A percentile compares a stretch with the other conserved stretches of the same genome.
Conservation (phyloP, 1,140 invertebrate species). For the Bicyclus anynana region DNA sequence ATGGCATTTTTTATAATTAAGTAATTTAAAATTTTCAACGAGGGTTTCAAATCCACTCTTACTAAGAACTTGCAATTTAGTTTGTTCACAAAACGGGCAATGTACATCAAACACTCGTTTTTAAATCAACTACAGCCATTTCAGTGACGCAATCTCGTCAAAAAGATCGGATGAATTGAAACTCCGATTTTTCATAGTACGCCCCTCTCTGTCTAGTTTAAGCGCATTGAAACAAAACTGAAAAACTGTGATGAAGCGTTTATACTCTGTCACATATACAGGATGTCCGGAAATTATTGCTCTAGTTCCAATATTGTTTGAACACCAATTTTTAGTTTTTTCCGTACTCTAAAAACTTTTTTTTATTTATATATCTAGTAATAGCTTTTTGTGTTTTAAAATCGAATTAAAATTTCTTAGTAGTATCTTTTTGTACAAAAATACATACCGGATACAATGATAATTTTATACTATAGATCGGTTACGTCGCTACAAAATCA, state of each 20-base stretch:
- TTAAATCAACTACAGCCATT: background rate
- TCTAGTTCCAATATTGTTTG: background rate
- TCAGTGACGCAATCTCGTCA: conserved; percentile 13
- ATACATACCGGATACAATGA: no score
- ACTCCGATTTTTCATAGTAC: conserved; percentile 37
- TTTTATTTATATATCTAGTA: no score
- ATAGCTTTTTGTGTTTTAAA: no score
- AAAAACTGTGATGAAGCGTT: conserved; percentile 11
- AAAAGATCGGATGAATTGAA: conserved; percentile 30
- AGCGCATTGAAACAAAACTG: conserved; percentile 17
- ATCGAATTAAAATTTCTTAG: no score
- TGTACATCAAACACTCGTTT: conserved; percentile 12
- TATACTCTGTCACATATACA: conserved; percentile 5
- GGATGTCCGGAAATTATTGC: background rate
- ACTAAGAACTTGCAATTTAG: no score
- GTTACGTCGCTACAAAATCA: no score
- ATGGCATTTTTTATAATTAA: no score
- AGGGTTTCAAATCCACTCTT: no score
- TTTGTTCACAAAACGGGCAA: conserved; percentile 8
- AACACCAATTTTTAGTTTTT: background rate
- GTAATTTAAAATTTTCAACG: no score
- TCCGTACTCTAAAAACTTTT: background rate
- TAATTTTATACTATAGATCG: no score
- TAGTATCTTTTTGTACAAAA: no score
- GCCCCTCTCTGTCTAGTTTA: conserved; percentile 36